phyloP scores from a whole-genome alignment of 2,797 vertebrate species.

The Chrosomus eos region DNA sequence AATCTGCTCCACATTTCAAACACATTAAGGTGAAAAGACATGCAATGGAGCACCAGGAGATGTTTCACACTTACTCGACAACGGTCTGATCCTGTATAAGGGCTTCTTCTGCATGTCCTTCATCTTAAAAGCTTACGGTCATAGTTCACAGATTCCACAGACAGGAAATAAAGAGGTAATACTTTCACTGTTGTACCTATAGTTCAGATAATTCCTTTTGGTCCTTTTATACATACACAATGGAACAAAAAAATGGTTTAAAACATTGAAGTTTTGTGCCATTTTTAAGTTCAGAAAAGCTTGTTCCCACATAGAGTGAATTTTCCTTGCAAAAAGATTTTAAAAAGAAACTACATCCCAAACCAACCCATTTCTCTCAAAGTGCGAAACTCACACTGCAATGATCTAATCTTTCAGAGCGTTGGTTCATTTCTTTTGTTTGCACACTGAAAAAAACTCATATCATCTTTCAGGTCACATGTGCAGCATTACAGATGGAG shows the following conservation, averaged over 20 bases:
- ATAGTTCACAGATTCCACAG: neutral
- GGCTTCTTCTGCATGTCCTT: neutral
- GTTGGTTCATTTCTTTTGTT: neutral
- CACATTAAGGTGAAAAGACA: conserved; percentile 62
- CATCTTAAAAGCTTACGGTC: neutral
- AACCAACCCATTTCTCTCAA: neutral
- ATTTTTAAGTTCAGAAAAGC: neutral
- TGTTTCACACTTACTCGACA: conserved; percentile 48
- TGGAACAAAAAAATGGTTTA: neutral
- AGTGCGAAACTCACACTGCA: neutral
- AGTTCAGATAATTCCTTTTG: neutral
- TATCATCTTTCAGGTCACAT: conserved; percentile 9
- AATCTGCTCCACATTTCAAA: conserved; percentile 75
- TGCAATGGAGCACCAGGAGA: conserved; percentile 31
- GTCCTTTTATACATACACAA: neutral
- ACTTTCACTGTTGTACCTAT: neutral
- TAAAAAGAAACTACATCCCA: neutral
- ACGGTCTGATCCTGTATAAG: conserved; percentile 6
- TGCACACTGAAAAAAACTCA: neutral
- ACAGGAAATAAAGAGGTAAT: neutral
- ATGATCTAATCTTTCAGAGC: neutral
- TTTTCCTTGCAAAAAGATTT: neutral
- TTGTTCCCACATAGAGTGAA: neutral
- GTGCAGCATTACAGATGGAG: conserved; percentile 3
- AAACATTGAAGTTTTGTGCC: neutral